Evolutionary conservation across 2,888 invertebrate species (phyloP), one percentile per base, ranked within the genome.

Genomic region (Scelioninae gen. 1): DNA sequence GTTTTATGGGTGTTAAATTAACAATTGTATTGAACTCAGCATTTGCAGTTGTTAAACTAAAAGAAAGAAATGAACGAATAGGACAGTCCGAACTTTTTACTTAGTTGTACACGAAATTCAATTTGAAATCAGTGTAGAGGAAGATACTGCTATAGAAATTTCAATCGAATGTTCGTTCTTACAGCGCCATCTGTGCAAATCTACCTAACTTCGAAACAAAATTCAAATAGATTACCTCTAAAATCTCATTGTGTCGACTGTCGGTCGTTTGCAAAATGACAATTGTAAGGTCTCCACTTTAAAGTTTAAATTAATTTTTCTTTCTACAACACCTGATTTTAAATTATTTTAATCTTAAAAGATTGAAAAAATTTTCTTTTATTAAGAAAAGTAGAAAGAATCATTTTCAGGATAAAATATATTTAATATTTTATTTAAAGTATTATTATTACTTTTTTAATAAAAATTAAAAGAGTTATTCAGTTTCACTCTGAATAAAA

Each of bases 71-170:
- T 68, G 55, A 15, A 45, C 31, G 62, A 38, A 53, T 40, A 53
- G 51, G 72, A 62, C 62, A 58, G 60, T 49, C 23, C 72, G 13
- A 72, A 74, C 74, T 74, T 75, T 75, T 75, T 65, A 75, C 63
- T 51, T 45, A 63, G 62, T 63, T 55, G 43, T 43, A 49, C 55
- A 45, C 51, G 40, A 53, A 74, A 74, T 74, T 63, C 51, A 74
- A 74, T 74, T 74, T 74, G 31, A 74, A 63, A 63, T 63, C 74
- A 63, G 15, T 55, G 74, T 47, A 62, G 31, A 45, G 45, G 55
- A 43, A 55, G 74, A 74, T 45, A 63, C 53, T 63, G 74, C 40
- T 55, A 9, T 13, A 31, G 45, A 62, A 62, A 63, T 62, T 62
- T 49, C 62, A 63, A 63, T 72, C 40, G 43, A 51, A 15, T 10